Conservation (phyloP, 2,113 vertebrate genomes). For the Brienomyrus longianalis region DNA sequence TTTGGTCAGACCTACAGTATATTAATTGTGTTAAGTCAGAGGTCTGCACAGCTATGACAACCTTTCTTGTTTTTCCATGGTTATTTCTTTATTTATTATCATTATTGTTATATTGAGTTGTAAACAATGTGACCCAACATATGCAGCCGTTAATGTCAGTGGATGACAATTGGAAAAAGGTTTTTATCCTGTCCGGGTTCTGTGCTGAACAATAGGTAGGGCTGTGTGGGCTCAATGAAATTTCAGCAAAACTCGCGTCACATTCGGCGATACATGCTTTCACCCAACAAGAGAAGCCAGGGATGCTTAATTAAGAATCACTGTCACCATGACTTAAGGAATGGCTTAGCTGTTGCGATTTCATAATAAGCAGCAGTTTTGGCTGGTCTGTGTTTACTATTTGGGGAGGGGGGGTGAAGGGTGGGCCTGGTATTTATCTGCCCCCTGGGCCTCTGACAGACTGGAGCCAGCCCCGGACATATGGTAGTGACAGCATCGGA, state of each 20-base stretch:
- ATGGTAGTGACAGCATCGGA: background rate
- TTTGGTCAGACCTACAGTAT: background rate
- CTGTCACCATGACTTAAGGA: background rate
- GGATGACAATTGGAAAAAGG: background rate
- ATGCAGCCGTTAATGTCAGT: background rate
- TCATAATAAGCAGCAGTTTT: background rate
- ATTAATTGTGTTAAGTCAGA: background rate
- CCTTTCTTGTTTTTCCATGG: background rate
- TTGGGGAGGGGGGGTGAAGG: background rate
- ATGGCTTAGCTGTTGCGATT: background rate
- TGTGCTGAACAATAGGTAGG: background rate
- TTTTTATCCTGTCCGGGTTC: background rate
- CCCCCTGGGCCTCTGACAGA: background rate
- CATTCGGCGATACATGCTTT: background rate
- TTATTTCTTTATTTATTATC: background rate
- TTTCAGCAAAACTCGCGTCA: background rate
- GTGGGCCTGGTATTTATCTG: background rate
- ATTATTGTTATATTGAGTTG: background rate
- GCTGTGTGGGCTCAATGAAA: background rate
- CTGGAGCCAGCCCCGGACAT: background rate
- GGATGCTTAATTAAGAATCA: background rate
- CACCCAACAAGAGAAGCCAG: background rate
- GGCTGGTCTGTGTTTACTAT: background rate
- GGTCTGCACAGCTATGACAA: background rate
- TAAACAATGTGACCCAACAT: background rate